Conservation (phyloP, 2,113 vertebrate species). For the Leptodactylus fuscus region DNA sequence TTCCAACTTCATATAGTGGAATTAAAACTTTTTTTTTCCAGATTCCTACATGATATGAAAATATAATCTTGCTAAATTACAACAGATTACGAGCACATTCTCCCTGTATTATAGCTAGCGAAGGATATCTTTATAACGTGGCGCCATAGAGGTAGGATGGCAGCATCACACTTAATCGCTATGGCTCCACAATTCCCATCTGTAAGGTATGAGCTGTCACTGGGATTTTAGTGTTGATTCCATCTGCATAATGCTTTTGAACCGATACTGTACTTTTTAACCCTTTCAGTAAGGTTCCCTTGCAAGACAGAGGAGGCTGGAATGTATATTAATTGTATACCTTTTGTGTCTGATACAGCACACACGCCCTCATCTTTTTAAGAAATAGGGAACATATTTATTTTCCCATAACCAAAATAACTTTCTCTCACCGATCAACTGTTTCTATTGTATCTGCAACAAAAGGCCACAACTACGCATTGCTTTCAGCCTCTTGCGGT, state of each 20-base stretch:
- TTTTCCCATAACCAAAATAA: constrained; percentile 55
- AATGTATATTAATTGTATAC: not conserved
- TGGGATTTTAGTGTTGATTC: no score
- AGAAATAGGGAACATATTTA: constrained; percentile 35
- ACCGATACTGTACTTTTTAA: not conserved
- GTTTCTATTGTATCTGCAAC: constrained; percentile 15
- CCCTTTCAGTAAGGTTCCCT: not conserved
- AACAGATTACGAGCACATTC: no score
- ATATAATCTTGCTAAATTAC: no score
- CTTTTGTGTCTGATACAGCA: not conserved
- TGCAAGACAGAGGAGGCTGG: no score
- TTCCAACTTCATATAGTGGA: no score
- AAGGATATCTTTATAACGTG: no score
- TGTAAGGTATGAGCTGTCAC: no score
- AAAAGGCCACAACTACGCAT: constrained; percentile 11
- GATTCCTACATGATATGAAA: no score
- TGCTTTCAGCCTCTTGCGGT: constrained; percentile 36
- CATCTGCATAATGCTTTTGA: no score
- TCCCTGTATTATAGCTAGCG: no score
- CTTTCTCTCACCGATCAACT: constrained; percentile 1
- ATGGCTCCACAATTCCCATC: not conserved
- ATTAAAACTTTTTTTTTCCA: no score
- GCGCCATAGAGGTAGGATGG: no score
- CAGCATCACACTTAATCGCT: not conserved
- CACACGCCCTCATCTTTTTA: not conserved